phyloP scores from a whole-genome alignment of 2,797 vertebrate genomes.

The Schizothorax lantsangensis region DNA sequence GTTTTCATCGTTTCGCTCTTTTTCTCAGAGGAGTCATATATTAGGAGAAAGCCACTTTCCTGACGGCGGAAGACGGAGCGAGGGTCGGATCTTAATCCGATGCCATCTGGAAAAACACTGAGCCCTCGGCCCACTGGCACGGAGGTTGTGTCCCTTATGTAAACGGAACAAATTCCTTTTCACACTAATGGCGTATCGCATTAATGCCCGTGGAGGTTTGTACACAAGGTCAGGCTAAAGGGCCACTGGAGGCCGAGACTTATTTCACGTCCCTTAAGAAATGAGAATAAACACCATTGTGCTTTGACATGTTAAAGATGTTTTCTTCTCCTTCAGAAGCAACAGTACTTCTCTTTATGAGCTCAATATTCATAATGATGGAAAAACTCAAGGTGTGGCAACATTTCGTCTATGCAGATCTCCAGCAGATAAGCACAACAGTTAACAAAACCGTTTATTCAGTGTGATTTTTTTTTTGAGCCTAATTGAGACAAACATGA shows the following conservation, averaged over 20 bases:
- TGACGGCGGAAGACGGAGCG: conserved; percentile 52
- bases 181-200: conserved; percentile 80
- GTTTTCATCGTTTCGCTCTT: conserved; percentile 39
- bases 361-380: conserved; percentile 32
- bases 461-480: background rate
- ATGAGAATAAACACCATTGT: conserved; percentile 37
- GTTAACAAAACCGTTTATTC: background rate
- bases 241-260: conserved; percentile 31
- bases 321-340: conserved; percentile 38
- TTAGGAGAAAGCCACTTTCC: conserved; percentile 49
- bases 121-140: conserved; percentile 81
- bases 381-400: conserved; percentile 45
- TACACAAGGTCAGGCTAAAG: conserved; percentile 15
- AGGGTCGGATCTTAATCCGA: conserved; percentile 78
- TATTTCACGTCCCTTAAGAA: conserved; percentile 35
- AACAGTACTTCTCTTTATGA: conserved; percentile 35
- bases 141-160: conserved; percentile 86
- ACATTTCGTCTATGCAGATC: background rate
- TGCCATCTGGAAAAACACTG: conserved; percentile 84
- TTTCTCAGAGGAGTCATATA: conserved; percentile 36
- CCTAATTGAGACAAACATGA: background rate
- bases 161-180: conserved; percentile 85
- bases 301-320: conserved; percentile 5
- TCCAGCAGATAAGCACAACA: background rate
- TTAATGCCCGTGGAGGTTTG: conserved; percentile 74